Base-by-base conservation (phyloP, 2,888 invertebrate species). In the Seladonia tumulorum region DNA sequence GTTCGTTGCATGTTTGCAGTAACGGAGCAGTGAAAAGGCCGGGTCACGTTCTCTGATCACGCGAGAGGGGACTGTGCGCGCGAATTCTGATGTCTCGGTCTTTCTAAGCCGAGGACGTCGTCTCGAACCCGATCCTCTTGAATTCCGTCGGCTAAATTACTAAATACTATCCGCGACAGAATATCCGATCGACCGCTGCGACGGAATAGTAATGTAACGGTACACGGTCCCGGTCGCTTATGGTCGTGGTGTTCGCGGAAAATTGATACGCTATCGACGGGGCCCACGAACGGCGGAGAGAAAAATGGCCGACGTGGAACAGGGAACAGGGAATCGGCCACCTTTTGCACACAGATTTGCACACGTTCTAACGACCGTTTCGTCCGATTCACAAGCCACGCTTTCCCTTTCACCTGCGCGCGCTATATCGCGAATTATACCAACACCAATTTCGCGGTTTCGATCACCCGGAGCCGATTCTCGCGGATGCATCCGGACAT, bases 381-480 rank as follows among this genome's bases (percentile, higher is more conserved):
- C 18, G 18, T 63, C 76, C 35, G 63, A 79, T 49, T 71, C 81
- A 72, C 82, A 70, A 70, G 8, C 68, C 74, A 73, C 81, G 86
- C 88, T 90, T 90, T 90, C 85, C 87, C 90, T 90, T 90, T 90
- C 89, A 90, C 89, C 79, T 73, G 60, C 70, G 71, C 35, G 22
- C n/a, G n/a, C 35, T 81, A 39, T 70, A 25, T 81, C 72, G 66
- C 35, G 79, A 73, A 82, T 84, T 86, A 81, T 77, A 63, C 57
- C n/a, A n/a, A 57, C 12, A 45, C 4, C 57, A n/a, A 57, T 57
- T 57, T 57, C 57, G 57, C 57, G 57, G 57, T 57, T 5, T 57
- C n/a, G 57, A n/a, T n/a, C 8, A 22, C 53, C 53, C 53, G 53
- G 22, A 53, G 57, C 57, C 57, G 10, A 57, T 57, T 12, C 57